A percentile compares a stretch with the other conserved stretches of the same genome.
phyloP scores from a whole-genome alignment of 2,113 vertebrate species.

The Cephalopterus ornatus region DNA sequence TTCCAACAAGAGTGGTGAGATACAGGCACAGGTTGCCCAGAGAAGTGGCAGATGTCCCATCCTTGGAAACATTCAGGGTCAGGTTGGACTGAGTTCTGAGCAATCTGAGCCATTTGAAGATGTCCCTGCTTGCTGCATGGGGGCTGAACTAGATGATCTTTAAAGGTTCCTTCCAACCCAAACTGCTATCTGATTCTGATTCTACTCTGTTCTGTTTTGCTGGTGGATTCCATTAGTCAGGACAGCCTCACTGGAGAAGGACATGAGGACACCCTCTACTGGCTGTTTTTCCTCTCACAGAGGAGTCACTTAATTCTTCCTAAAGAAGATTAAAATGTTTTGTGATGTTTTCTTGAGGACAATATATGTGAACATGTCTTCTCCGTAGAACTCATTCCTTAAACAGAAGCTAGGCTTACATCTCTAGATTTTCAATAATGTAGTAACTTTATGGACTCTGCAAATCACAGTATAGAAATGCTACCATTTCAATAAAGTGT shows the following conservation, averaged over 20 bases:
- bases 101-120: background rate
- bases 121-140: background rate
- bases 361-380: background rate
- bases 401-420: background rate
- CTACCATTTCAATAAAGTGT: background rate
- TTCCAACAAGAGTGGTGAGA: background rate
- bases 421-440: background rate
- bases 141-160: rapidly evolving
- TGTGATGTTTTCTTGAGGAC: background rate
- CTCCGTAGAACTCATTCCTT: background rate
- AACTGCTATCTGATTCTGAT: background rate
- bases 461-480: background rate
- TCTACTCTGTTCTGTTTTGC: background rate
- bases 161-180: background rate
- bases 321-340: background rate
- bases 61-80: background rate
- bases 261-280: background rate
- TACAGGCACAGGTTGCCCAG: background rate
- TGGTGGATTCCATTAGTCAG: background rate
- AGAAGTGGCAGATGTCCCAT: background rate
- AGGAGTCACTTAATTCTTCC: background rate
- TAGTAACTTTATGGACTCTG: background rate
- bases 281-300: background rate
- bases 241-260: background rate
- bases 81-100: background rate